Base-by-base conservation (phyloP, 2,888 invertebrate genomes). In the Capitulum mitella region DNA sequence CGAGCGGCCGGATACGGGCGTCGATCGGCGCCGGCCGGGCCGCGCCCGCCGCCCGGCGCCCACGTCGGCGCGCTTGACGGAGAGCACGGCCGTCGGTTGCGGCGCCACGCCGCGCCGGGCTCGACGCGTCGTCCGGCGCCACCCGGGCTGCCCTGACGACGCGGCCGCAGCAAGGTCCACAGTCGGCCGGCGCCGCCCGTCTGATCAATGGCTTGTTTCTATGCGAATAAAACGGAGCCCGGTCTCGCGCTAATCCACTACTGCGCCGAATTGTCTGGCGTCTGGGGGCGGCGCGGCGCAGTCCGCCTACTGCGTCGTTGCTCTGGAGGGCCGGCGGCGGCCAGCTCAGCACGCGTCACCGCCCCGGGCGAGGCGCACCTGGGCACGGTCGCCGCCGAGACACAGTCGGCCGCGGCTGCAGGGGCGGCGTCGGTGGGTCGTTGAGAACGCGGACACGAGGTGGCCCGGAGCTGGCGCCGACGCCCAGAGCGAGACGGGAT, bases 121-220 rank as follows among this genome's bases (percentile, higher is more conserved):
- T 26, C 54, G 58, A 26, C 58, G n/a, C 3, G 29, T 0, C 29
- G 58, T n/a, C 29, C 29, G 43, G 0, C 58, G 58, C n/a, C n/a
- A 12, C n/a, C 58, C n/a, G 58, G 58, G 58, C n/a, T 10, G 12
- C 43, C 5, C 58, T n/a, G 58, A n/a, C 58, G 58, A 3, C 58
- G 29, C n/a, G 10, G 58, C 58, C 29, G 58, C 58, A n/a, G 29
- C 29, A 58, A 58, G 58, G 58, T 29, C 29, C n/a, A 58, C n/a
- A 58, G 58, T 58, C 58, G 58, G n/a, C 58, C 10, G 58, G n/a
- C n/a, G 58, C n/a, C 58, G n/a, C 8, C 3, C 29, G n/a, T 58
- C 58, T 58, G 58, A 58, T 58, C 58, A 58, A 58, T 58, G 58
- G 29, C 58, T 58, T 58, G 58, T 58, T 58, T 58, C 58, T 58